These are phyloP conservation scores for Phyllotreta striolata DNA, from an alignment of 2,888 invertebrate genomes.

Conservation along the genomic window DNA sequence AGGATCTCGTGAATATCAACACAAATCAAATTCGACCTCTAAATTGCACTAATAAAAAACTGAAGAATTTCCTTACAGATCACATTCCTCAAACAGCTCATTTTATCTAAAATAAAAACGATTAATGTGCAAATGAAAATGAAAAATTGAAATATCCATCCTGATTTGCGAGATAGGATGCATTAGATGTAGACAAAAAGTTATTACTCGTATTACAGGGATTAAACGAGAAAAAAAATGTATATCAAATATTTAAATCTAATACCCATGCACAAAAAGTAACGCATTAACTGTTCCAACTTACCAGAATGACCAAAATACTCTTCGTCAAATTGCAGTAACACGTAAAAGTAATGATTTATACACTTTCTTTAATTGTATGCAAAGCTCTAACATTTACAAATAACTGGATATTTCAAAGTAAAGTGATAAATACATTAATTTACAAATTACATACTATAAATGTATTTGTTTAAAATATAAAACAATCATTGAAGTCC, in stretches of 20 bases:
- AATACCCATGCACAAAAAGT: slow-evolving; percentile 26
- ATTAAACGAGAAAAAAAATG: slow-evolving; percentile 1
- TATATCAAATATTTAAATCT: slow-evolving; percentile 20
- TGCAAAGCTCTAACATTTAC: too few species aligned
- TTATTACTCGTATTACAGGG: too few species aligned
- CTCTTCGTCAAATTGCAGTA: slow-evolving; percentile 25
- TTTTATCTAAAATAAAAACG: too few species aligned
- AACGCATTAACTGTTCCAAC: slow-evolving; percentile 14
- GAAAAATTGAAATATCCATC: too few species aligned
- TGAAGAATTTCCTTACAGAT: not conserved
- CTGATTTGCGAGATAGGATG: too few species aligned
- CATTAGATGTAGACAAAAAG: too few species aligned
- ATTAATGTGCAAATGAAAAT: too few species aligned
- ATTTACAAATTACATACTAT: too few species aligned
- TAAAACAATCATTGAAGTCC: not conserved
- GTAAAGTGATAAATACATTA: not conserved
- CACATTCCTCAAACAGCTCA: too few species aligned
- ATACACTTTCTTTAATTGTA: slow-evolving; percentile 5
- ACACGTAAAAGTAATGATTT: slow-evolving; percentile 20
- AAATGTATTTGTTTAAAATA: slow-evolving; percentile 2
- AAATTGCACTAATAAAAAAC: not conserved
- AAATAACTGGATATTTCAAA: not conserved
- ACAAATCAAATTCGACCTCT: too few species aligned
- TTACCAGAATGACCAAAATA: slow-evolving; percentile 25
- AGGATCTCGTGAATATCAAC: too few species aligned